Evolutionary conservation across 2,113 vertebrate genomes (phyloP).

Genomic region (Psophia crepitans): DNA sequence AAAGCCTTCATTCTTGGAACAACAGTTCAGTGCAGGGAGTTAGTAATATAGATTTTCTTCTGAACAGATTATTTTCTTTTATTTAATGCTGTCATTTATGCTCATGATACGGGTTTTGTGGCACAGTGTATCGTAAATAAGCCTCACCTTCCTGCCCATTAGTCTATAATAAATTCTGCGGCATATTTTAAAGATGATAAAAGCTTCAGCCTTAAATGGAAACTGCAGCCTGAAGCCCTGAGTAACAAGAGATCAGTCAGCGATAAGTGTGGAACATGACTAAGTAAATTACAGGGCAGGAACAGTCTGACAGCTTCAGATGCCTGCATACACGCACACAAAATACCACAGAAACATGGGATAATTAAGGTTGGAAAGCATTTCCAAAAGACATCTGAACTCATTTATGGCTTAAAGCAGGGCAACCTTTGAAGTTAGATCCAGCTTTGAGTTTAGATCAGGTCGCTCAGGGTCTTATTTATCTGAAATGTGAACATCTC

Average conservation of each 20-base stretch:
- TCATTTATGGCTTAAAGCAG: neutral
- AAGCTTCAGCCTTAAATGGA: neutral
- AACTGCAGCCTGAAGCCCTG: neutral
- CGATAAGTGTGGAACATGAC: neutral
- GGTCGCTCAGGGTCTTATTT: neutral
- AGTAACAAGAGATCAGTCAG: neutral
- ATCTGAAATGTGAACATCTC: neutral
- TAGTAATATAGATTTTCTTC: slow-evolving; percentile 3
- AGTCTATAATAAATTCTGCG: neutral
- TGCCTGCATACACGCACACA: fast-evolving
- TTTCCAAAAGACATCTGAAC: neutral
- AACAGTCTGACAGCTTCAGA: neutral
- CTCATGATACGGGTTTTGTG: neutral
- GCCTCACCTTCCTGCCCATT: neutral
- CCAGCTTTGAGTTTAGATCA: neutral
- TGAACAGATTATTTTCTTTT: neutral
- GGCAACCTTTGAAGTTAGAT: neutral
- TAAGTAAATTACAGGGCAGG: neutral
- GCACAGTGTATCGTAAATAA: neutral
- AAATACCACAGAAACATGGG: neutral
- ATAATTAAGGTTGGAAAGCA: neutral
- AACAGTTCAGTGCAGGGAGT: neutral
- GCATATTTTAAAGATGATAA: neutral
- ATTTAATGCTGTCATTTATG: slow-evolving; percentile 20
- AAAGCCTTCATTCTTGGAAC: slow-evolving; percentile 21